Conservation (phyloP, 2,888 invertebrate species). For the Drosophila picticornis region DNA sequence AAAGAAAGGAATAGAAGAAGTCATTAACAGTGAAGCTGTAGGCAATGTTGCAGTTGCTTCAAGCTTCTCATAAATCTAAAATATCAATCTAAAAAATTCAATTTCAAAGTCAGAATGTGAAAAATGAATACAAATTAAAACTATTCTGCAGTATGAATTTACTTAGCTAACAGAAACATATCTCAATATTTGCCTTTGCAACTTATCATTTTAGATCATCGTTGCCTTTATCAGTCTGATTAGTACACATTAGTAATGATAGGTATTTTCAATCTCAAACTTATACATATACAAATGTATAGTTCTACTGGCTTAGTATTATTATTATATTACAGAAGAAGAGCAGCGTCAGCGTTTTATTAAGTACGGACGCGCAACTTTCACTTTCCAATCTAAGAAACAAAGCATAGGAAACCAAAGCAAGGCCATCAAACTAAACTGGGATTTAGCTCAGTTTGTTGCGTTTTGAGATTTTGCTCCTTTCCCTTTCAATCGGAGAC, state of each 20-base stretch:
- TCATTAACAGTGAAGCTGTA: conserved; percentile 8
- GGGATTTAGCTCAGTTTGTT: conserved; percentile 75
- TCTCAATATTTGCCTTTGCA: neutral
- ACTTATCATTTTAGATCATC: neutral
- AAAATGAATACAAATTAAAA: too few relatives aligned
- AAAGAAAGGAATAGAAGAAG: conserved; percentile 1
- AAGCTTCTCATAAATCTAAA: conserved; percentile 12
- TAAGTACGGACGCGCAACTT: conserved; percentile 47
- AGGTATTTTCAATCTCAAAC: conserved; percentile 15
- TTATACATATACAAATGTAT: neutral
- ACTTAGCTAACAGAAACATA: neutral
- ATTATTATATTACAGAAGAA: conserved; percentile 11
- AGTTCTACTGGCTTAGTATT: neutral
- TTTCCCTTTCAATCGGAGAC: conserved; percentile 66
- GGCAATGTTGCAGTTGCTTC: conserved; percentile 6
- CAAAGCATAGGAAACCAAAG: conserved; percentile 33
- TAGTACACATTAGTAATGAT: conserved; percentile 7
- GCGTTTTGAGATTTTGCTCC: conserved; percentile 68
- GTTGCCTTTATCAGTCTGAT: neutral
- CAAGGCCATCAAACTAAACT: conserved; percentile 64
- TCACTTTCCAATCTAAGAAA: conserved; percentile 51
- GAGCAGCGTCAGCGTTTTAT: conserved; percentile 57
- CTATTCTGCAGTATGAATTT: rapidly evolving
- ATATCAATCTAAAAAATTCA: neutral
- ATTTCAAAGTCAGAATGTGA: neutral